These are phyloP conservation scores for Piaya cayana DNA, from an alignment of 2,113 vertebrate genomes.

Conservation along the genomic window DNA sequence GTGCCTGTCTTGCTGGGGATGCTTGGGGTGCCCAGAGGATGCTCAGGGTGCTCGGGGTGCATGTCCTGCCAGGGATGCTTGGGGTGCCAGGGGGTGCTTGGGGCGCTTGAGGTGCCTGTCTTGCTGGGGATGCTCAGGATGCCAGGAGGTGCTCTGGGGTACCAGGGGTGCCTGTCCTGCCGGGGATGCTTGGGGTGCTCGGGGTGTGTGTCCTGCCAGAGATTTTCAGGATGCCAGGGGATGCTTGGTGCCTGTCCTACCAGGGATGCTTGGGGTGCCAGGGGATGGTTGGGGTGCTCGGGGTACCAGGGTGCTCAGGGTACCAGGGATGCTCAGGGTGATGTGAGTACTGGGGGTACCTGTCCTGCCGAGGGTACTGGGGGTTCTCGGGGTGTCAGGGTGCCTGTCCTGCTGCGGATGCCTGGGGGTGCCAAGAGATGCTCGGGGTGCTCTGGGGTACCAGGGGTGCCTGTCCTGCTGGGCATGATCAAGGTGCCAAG, in stretches of 20 bases:
- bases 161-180: too few species aligned
- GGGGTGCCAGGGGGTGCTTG: background rate
- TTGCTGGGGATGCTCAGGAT: background rate
- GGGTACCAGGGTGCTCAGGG: too few species aligned
- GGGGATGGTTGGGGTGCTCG: background rate
- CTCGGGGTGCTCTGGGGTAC: too few species aligned
- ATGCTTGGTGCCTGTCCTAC: too few species aligned
- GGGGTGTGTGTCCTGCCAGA: background rate
- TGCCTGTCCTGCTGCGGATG: too few species aligned
- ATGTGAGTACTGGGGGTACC: too few species aligned
- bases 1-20: background rate
- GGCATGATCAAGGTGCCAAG: too few species aligned
- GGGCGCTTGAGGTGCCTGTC: background rate
- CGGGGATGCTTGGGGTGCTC: too few species aligned
- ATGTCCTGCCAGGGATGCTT: too few species aligned
- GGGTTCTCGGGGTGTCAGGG: background rate
- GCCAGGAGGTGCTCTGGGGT: background rate
- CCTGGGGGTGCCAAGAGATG: background rate
- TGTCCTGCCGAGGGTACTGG: too few species aligned
- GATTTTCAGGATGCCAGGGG: background rate
- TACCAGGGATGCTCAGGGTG: background rate
- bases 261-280: background rate
- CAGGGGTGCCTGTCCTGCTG: background rate
- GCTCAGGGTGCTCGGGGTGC: background rate
- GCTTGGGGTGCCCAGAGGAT: too few species aligned